A percentile compares a stretch with the other conserved stretches of the same genome.
Conservation (phyloP, 2,113 vertebrate genomes). For the Chionis minor region DNA sequence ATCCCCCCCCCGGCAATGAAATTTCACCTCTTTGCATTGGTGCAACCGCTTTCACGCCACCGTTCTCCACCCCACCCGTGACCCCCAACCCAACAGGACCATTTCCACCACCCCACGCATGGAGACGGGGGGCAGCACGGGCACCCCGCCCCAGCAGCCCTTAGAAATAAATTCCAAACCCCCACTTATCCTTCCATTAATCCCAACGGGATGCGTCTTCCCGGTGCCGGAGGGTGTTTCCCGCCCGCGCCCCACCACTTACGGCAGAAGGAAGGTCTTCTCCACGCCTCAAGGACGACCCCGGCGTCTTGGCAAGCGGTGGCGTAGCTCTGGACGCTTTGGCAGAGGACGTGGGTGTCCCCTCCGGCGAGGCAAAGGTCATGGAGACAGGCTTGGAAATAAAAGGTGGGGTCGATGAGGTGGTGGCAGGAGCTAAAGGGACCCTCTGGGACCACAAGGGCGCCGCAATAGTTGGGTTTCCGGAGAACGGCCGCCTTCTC, state of each 20-base stretch:
- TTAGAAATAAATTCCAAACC: neutral
- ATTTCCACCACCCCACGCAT: accelerated
- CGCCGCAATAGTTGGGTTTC: constrained; percentile 65
- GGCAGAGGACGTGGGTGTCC: constrained; percentile 69
- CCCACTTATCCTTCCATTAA: too few relatives aligned
- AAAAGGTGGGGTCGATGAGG: constrained; percentile 1
- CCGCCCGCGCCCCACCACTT: neutral
- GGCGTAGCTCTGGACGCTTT: constrained; percentile 77
- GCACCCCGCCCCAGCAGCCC: accelerated
- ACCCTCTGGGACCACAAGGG: constrained; percentile 21
- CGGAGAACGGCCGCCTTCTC: constrained; percentile 37
- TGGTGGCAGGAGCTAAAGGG: constrained; percentile 66
- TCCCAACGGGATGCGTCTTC: accelerated
- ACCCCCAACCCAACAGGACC: neutral
- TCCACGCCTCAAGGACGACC: constrained; percentile 73
- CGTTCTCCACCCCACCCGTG: neutral
- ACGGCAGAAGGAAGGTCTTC: constrained; percentile 79
- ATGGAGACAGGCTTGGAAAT: constrained; percentile 50
- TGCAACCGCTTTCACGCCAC: accelerated
- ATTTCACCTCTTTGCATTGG: accelerated
- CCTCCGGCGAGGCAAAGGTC: constrained; percentile 25
- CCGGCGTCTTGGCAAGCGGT: constrained; percentile 74
- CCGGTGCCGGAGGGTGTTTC: accelerated
- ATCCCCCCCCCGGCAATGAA: neutral
- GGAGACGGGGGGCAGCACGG: neutral